Conservation (phyloP, 2,888 invertebrate species). For the Protonemura montana region DNA sequence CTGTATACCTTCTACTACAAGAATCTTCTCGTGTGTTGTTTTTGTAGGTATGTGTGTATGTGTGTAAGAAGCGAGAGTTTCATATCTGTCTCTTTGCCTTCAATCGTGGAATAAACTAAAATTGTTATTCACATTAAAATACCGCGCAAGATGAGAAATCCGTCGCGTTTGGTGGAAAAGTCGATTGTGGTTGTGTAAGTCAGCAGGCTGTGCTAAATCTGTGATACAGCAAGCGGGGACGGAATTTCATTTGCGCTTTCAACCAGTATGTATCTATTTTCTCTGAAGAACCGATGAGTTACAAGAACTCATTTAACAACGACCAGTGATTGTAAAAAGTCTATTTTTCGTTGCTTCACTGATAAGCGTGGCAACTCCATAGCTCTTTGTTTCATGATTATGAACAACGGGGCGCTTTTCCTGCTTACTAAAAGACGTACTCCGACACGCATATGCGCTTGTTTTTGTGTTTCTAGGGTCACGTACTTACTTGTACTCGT, state of each 20-base stretch:
- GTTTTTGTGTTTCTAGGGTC: neutral
- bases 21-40: neutral
- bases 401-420: no score
- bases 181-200: neutral
- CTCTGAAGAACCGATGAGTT: no score
- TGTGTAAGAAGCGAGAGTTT: neutral
- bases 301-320: no score
- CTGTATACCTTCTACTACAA: neutral
- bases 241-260: neutral
- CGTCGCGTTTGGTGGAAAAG: neutral
- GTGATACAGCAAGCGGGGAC: neutral
- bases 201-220: neutral
- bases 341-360: no score
- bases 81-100: neutral
- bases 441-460: neutral
- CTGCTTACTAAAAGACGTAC: no score
- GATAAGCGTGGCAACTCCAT: no score
- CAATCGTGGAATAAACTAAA: neutral
- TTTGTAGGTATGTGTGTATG: neutral
- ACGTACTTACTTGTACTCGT: neutral
- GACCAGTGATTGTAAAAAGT: no score
- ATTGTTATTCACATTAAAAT: neutral
- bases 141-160: neutral
- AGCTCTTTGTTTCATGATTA: no score
- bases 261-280: no score